Base-by-base conservation (phyloP, 2,797 vertebrate genomes). In the Sphenopsis melanotis region DNA sequence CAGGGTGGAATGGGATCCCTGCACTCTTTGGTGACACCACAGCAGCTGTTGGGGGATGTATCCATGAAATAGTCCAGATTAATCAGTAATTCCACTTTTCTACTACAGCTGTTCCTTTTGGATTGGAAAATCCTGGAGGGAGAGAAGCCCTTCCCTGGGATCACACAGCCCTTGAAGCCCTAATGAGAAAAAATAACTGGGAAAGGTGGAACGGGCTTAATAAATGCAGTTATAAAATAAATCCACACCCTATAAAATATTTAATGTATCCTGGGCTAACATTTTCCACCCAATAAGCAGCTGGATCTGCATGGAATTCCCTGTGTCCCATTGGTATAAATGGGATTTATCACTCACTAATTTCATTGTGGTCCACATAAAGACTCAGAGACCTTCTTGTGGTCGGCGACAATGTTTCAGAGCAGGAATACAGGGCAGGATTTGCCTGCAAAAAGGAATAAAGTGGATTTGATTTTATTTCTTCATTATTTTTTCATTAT, bases 401-500 rank as follows among this genome's bases (percentile, higher is more conserved):
- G 41, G 14, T 11, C 1, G 0, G 32, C 26, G 46, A 23, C 26
- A 76, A 27, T 0, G 4, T 6, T 29, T 53, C 57, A 14, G 46
- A 49, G 36, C 0, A 0, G 26, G 32, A 20, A 39, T 13, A 20
- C 0, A 2, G 15, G 34, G 15, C 27, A 23, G 34, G n/a, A 22
- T 50, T 34, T 23, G 6, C 20, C n/a, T 13, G 24, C 8, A 55
- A 42, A 63, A 22, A 27, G 15, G 3, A 24, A 42, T 6, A 15
- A 89, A 44, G 3, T 2, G 2, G 6, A 4, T 10, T 50, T 61
- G 1, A 3, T 27, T 70, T 55, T 9, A 34, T 44, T 44, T 53
- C 6, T 39, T 42, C 1, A 0, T 10, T 3, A 7, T 0, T 16
- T 42, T 49, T 60, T 32, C 1, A 7, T 36, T 36, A 0, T 2